Conservation (phyloP, 2,113 vertebrate species). For the Equus przewalskii region DNA sequence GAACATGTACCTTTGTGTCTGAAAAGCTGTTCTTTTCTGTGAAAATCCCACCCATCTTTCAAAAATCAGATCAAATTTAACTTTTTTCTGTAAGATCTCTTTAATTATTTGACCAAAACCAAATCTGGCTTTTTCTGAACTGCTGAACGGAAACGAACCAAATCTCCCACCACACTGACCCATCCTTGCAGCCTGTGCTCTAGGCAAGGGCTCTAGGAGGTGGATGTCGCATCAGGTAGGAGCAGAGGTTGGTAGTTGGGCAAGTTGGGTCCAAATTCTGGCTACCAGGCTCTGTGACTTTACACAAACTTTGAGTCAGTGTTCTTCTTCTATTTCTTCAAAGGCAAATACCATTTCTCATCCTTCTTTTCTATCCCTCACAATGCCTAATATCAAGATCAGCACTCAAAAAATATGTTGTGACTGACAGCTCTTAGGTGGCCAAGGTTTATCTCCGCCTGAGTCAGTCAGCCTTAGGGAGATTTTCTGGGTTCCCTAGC, state of each 20-base stretch:
- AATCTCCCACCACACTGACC: neutral
- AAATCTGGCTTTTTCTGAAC: neutral
- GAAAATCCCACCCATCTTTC: neutral
- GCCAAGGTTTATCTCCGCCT: neutral
- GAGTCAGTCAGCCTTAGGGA: neutral
- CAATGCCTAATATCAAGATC: neutral
- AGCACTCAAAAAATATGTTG: neutral
- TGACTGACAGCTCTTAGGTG: neutral
- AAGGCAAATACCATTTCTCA: neutral
- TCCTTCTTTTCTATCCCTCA: neutral
- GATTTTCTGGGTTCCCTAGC: neutral
- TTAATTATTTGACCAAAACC: neutral
- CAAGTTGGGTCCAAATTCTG: neutral
- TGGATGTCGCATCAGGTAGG: neutral
- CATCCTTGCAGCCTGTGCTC: neutral
- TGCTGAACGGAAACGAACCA: neutral
- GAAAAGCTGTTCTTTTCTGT: neutral
- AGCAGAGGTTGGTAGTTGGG: neutral
- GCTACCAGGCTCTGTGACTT: neutral
- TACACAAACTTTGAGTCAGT: neutral
- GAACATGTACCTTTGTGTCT: neutral
- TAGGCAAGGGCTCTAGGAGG: neutral
- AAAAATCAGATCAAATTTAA: neutral
- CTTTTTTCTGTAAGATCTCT: neutral
- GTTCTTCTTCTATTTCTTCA: neutral